Percentiles rank a stretch among this genome's conserved stretches.
phyloP scores from a whole-genome alignment of 2,888 invertebrate genomes.

The Adelognathus sp. region DNA sequence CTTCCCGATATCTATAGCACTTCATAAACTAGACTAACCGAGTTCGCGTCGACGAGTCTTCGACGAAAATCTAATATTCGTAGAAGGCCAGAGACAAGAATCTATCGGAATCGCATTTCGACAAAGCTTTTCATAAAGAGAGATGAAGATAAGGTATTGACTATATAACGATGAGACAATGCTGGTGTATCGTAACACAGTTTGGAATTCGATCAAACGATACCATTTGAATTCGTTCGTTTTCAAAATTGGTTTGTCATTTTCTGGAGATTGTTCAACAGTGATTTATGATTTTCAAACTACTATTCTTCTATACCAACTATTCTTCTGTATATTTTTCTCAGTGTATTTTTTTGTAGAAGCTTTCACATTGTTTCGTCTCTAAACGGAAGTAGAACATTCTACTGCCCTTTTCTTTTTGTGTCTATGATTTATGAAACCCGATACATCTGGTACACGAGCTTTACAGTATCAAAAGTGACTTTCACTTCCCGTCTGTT shows the following conservation, averaged over 20 bases:
- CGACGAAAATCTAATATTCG: slow-evolving; percentile 38
- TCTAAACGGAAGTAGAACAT: neutral
- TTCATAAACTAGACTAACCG: neutral
- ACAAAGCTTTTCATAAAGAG: slow-evolving; percentile 25
- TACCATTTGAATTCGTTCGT: neutral
- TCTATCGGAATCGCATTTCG: slow-evolving; percentile 46
- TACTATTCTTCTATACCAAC: too few species aligned
- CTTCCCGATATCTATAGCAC: slow-evolving; percentile 1
- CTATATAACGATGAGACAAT: neutral
- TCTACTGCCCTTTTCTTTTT: neutral
- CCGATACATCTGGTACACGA: slow-evolving; percentile 15
- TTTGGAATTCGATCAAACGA: neutral
- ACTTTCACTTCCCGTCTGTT: neutral
- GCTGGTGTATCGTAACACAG: neutral
- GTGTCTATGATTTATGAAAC: slow-evolving; percentile 40
- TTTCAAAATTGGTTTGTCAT: neutral
- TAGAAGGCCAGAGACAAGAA: slow-evolving; percentile 34
- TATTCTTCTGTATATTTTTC: neutral
- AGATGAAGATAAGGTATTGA: neutral
- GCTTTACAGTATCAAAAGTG: slow-evolving; percentile 33
- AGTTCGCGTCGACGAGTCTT: neutral
- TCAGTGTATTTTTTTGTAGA: neutral
- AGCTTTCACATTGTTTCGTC: neutral
- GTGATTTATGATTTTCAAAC: too few species aligned
- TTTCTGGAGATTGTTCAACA: neutral